phyloP scores from a whole-genome alignment of 2,113 vertebrate species.

The Gallinago media region DNA sequence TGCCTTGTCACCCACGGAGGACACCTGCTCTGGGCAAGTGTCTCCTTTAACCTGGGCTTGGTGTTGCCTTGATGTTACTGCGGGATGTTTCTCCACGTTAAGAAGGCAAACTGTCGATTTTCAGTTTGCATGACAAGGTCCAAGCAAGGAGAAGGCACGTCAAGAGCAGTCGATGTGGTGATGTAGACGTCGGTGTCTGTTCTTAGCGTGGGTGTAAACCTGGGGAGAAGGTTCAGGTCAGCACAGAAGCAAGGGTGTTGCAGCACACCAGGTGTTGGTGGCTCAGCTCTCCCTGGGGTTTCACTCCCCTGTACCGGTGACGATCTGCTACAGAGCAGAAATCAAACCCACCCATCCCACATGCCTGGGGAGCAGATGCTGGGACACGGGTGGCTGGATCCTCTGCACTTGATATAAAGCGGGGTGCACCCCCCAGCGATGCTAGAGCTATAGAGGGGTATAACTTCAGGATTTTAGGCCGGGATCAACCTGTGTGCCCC shows the following conservation, averaged over 20 bases:
- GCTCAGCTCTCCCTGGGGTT: rapidly evolving
- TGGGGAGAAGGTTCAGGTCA: background rate
- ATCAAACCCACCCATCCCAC: background rate
- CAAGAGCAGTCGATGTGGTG: rapidly evolving
- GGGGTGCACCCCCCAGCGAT: rapidly evolving
- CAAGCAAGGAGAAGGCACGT: rapidly evolving
- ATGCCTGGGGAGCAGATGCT: background rate
- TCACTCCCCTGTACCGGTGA: rapidly evolving
- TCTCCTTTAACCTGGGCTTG: background rate
- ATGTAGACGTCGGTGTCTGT: too few species aligned
- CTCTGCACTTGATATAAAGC: rapidly evolving
- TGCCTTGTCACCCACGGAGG: rapidly evolving
- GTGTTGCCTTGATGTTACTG: rapidly evolving
- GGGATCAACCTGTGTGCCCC: rapidly evolving
- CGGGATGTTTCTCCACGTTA: background rate
- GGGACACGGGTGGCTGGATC: too few species aligned
- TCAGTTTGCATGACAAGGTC: background rate
- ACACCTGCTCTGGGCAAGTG: rapidly evolving
- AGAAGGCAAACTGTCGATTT: background rate
- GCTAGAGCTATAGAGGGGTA: rapidly evolving
- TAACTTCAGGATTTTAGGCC: rapidly evolving
- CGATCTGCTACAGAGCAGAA: rapidly evolving
- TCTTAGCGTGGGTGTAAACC: rapidly evolving
- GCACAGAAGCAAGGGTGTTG: rapidly evolving
- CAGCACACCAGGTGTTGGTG: rapidly evolving